Evolutionary conservation across 2,797 vertebrate genomes (phyloP).

Genomic region (Heteromormyrus szaboi): DNA sequence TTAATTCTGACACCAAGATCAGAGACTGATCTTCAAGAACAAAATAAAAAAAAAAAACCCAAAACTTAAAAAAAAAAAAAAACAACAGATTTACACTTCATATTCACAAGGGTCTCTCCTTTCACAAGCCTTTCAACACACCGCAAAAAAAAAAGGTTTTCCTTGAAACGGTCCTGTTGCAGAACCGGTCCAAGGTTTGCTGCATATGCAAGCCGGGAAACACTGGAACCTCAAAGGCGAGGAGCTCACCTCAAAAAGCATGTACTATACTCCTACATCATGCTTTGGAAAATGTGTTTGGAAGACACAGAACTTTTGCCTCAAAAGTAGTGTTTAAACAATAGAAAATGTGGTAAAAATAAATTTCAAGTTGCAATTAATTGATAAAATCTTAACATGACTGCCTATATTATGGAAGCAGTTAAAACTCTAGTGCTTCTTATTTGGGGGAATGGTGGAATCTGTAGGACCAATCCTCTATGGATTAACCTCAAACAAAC

Average conservation of each 20-base stretch:
- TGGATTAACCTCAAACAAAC: background rate
- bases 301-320: slow-evolving; percentile 54
- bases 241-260: background rate
- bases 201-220: slow-evolving; percentile 6
- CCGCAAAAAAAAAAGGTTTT: slow-evolving; percentile 12
- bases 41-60: slow-evolving; percentile 54
- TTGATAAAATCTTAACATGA: slow-evolving; percentile 20
- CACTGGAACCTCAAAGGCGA: slow-evolving; percentile 22
- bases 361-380: slow-evolving; percentile 32
- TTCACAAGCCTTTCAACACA: slow-evolving; percentile 35
- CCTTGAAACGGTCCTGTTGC: background rate
- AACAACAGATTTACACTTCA: slow-evolving; percentile 67
- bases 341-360: slow-evolving; percentile 29
- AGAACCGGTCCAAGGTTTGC: background rate
- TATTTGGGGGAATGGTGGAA: background rate
- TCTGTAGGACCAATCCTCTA: background rate
- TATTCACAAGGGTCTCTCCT: slow-evolving; percentile 75
- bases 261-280: slow-evolving; percentile 31
- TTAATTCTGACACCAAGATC: slow-evolving; percentile 95
- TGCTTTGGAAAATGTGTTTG: slow-evolving; percentile 45
- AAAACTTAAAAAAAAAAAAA: slow-evolving; percentile 62
- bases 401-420: background rate
- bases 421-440: background rate
- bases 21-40: slow-evolving; percentile 84
- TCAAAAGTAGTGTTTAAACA: slow-evolving; percentile 56